These are phyloP conservation scores for Dolichotis patagonum DNA, from an alignment of 2,113 vertebrate species.

Conservation along the genomic window DNA sequence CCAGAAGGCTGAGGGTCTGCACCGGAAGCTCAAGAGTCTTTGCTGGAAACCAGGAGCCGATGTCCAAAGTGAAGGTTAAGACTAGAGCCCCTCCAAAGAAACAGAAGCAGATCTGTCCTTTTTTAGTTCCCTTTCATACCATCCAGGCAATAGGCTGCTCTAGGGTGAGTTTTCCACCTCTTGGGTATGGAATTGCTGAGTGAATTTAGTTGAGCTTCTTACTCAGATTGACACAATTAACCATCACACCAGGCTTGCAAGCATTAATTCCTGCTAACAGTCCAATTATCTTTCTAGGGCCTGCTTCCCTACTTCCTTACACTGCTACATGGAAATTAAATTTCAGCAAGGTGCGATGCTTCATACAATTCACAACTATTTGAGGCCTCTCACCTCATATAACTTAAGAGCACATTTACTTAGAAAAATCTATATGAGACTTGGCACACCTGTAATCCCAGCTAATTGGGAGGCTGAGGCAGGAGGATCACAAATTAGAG, in stretches of 20 bases:
- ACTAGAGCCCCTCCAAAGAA: background rate
- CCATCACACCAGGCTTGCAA: background rate
- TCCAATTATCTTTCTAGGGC: background rate
- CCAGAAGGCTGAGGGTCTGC: background rate
- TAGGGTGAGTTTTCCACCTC: no score
- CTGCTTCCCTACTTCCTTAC: background rate
- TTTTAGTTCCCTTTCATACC: background rate
- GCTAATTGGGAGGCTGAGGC: background rate
- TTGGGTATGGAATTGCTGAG: background rate
- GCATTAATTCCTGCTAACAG: background rate
- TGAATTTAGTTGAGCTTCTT: background rate
- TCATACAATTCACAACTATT: background rate
- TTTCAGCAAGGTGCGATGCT: background rate
- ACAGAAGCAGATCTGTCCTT: background rate
- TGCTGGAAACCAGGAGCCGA: background rate
- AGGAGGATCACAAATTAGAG: background rate
- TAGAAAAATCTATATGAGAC: background rate
- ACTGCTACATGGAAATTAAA: background rate
- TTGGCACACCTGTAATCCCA: background rate
- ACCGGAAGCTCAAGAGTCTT: background rate
- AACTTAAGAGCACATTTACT: background rate
- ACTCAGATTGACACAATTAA: background rate
- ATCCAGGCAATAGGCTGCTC: background rate
- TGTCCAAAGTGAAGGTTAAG: background rate
- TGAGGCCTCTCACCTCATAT: background rate